Evolutionary conservation across 2,797 vertebrate genomes (phyloP), one percentile per base, ranked within the genome.

Genomic region (Leptoclinus maculatus): DNA sequence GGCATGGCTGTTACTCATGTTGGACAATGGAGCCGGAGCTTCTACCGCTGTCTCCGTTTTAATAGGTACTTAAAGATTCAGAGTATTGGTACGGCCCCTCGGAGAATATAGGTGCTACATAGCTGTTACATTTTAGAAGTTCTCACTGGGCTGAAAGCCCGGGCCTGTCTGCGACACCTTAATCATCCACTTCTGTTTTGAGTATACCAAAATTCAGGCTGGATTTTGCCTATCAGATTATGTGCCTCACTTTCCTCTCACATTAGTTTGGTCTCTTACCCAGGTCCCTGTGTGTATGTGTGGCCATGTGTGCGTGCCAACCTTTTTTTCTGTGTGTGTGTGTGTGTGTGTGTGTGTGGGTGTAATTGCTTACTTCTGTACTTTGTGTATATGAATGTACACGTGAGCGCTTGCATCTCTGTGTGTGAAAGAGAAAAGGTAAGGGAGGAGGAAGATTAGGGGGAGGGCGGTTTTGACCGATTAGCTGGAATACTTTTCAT

Each of bases 201-300:
- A 89, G 66, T 86, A 92, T 80, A 92, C 92, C 93, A 94, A 94
- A 94, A 89, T 92, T 84, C 83, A 92, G 86, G 91, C 91, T 87
- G 45, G 68, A 62, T 79, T 87, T 80, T 76, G 89, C 90, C 90
- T 91, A 82, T 84, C 88, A 88, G 88, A 91, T 86, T 85, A 92
- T 90, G 93, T 94, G 93, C 93, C 94, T 94, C 93, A 85, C 89
- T 87, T 85, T 89, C 73, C 86, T 89, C 90, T 89, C 69, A 78
- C 79, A 79, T 89, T 81, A 76, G 74, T 84, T 87, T 84, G 78
- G 77, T 87, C 81, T 90, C 72, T 82, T 78, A 74, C 76, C 79
- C 82, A 67, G 74, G 82, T 85, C 79, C 38, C 74, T 67, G 79
- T 79, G 82, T 83, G 78, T 80, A 60, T 79, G 66, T 79, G 78